Evolutionary conservation across 2,888 invertebrate genomes (phyloP), one percentile per base, ranked within the genome.

Genomic region (Tortricodes alternella): DNA sequence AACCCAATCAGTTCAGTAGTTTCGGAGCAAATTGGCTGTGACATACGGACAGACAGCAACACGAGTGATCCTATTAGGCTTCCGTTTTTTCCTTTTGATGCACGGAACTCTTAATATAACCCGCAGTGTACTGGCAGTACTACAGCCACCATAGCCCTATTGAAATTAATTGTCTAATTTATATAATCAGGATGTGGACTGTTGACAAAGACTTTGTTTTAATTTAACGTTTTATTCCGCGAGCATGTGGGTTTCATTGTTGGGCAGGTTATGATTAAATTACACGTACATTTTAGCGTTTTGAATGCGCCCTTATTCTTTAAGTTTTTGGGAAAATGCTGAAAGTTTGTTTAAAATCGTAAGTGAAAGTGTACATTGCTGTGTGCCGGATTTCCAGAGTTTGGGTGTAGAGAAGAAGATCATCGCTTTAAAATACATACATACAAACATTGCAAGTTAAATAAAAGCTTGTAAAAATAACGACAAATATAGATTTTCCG

Each of bases 101-200:
- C n/a, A n/a, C 24, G 15, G n/a, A 13, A n/a, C n/a, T n/a, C n/a
- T 35, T 44, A 35, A 8, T 16, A 35, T 48, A 43, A 21, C 55
- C 46, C 7, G 24, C 41, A 51, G 23, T 41, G 39, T 52, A 48
- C 37, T n/a, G n/a, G n/a, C n/a, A n/a, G 9, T 24, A 2, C 8
- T 24, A 4, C 2, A 37, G 29, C 24, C 57, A 62, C 37, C 27
- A 27, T 24, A 56, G 44, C 51, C 55, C 43, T 50, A 32, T 53
- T 53, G 60, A 59, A 61, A 67, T 68, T 64, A 68, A 68, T 64
- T 55, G 60, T 61, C 62, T 65, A 65, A 67, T 69, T 62, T 64
- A 67, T n/a, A n/a, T 67, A 62, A 63, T 64, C 58, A 41, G 55
- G 44, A 50, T 59, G 61, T 53, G 63, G 46, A 43, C 13, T 35